Base-by-base conservation (phyloP, 2,797 vertebrate genomes). In the Clarias laeviceps region DNA sequence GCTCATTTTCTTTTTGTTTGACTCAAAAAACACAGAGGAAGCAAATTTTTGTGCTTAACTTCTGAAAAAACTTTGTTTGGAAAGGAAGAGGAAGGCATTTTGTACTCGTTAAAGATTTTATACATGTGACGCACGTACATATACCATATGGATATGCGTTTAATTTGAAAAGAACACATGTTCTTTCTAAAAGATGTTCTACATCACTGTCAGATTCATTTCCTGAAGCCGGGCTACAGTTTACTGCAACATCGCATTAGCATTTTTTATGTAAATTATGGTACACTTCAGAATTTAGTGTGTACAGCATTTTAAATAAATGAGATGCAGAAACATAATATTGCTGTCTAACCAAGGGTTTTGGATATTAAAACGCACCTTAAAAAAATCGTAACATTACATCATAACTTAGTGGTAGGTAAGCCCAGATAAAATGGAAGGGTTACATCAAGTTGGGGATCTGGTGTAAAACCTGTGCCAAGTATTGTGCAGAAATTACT, bases 161-260 rank as follows among this genome's bases (percentile, higher is more conserved):
- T 74, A 8, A 74, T 74, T 18, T 18, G 20, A n/a, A 74, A 74
- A 54, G n/a, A 74, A 54, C 45, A 73, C n/a, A 27, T 74, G n/a
- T 18, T 2, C 72, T 45, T 45, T 45, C 2, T 45, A 45, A 45
- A 45, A 45, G 45, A 29, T 56, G 7, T 50, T 74, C n/a, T 74
- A 18, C n/a, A 18, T n/a, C 24, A 7, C n/a, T 50, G 11, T 40
- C 22, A 45, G 69, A 17, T n/a, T 72, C 66, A 72, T 61, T 62
- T 64, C 12, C 27, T 54, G 27, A 85, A 50, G 29, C 45, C 11
- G 20, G 14, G 29, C n/a, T 70, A 50, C 62, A 56, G 56, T 80
- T 82, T 65, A 37, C 12, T 45, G 57, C 29, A 80, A 70, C 8
- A 70, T 24, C 22, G 20, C 34, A 40, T 70, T 73, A 73, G 40